Evolutionary conservation across 2,888 invertebrate genomes (phyloP), one percentile per base, ranked within the genome.

Genomic region (Ormyrus nitidulus): DNA sequence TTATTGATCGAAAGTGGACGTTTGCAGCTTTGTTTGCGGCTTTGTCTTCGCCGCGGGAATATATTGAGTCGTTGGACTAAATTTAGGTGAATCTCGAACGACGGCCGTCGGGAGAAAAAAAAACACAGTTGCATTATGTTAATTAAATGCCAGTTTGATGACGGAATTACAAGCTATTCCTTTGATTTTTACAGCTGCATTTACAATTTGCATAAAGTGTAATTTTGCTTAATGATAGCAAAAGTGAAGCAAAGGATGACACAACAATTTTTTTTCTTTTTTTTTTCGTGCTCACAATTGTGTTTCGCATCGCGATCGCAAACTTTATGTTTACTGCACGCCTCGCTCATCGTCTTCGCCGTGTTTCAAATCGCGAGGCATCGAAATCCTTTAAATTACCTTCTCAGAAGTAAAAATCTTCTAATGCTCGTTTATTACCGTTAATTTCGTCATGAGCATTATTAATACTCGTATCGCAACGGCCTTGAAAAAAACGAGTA

Each of bases 231-330:
- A 58, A 66, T 59, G 64, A 71, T 65, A 58, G 11, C 34, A 77
- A 77, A 72, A 72, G 59, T 72, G 48, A 72, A 66, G 65, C 58
- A 66, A 53, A 11, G 51, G 44, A 65, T 71, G 71, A 77, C 59
- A 71, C 58, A 19, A 46, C 70, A 13, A 54, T 53, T 72, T 77
- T 58, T 71, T 68, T n/a, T 34, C 2, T 2, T 4, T 34, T 34
- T 58, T 66, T 68, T n/a, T 53, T 66, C 65, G 53, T 48, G 46
- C 77, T 70, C 66, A 13, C 71, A 71, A 70, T 77, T 65, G 61
- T 70, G 4, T 46, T 61, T 65, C 72, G 66, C 66, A 53, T 71
- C 59, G 66, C 59, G 66, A 53, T 65, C 44, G 49, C 65, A 71
- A 70, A 77, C 58, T 69, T 69, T 53, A 61, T 77, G 49, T 77